Evolutionary conservation across 2,113 vertebrate species (phyloP).

Genomic region (Paralichthys olivaceus): DNA sequence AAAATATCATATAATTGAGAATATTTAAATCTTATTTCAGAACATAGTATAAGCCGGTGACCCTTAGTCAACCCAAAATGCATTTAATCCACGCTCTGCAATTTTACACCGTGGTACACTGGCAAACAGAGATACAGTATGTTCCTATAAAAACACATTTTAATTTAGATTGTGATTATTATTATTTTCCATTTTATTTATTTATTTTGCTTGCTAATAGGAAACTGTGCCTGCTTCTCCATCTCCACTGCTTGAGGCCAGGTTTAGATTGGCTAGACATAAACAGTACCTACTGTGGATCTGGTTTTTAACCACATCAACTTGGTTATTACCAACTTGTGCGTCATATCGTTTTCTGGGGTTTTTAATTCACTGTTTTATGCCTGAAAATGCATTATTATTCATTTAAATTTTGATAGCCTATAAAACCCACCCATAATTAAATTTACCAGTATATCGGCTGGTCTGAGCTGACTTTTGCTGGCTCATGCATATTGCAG

Average conservation of each 20-base stretch:
- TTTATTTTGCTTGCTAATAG: constrained; percentile 61
- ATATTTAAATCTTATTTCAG: constrained; percentile 26
- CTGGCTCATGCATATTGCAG: constrained; percentile 13
- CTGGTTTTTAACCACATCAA: constrained; percentile 10
- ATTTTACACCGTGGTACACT: constrained; percentile 13
- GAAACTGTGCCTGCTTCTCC: constrained; percentile 57
- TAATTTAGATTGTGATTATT: constrained; percentile 57
- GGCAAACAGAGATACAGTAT: constrained; percentile 24
- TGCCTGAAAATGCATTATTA: constrained; percentile 16
- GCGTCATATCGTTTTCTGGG: constrained; percentile 13
- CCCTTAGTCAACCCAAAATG: constrained; percentile 28
- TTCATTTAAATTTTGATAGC: neutral
- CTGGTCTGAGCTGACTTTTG: constrained; percentile 13
- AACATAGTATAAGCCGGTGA: constrained; percentile 46
- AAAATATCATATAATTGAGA: neutral
- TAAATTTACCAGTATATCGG: constrained; percentile 5
- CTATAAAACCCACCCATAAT: neutral
- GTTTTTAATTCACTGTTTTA: constrained; percentile 22
- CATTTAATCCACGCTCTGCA: constrained; percentile 42
- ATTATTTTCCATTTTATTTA: constrained; percentile 38
- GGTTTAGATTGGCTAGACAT: constrained; percentile 42
- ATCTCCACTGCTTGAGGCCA: constrained; percentile 60
- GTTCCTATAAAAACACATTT: neutral
- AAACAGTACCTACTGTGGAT: constrained; percentile 13
- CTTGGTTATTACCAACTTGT: constrained; percentile 25